Conservation (phyloP, 2,113 vertebrate species). For the Gymnarchus niloticus region DNA sequence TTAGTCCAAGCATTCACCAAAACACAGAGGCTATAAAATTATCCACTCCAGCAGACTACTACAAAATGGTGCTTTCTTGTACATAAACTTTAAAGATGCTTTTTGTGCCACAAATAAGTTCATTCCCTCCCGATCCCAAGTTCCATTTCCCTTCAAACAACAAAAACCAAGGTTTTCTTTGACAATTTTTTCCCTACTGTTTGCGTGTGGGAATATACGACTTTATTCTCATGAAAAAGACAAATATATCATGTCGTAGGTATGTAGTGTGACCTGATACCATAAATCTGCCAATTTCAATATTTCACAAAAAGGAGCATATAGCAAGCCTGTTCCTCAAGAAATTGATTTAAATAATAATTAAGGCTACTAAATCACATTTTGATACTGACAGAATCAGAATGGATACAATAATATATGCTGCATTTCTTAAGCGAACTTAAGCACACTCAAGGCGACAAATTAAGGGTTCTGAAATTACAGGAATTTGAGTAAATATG, state of each 20-base stretch:
- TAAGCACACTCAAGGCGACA: not conserved
- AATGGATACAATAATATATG: not conserved
- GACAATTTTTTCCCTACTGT: not conserved
- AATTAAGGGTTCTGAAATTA: not conserved
- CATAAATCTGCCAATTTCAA: not conserved
- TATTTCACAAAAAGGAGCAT: no score
- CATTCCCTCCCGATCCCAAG: not conserved
- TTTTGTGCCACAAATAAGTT: not conserved
- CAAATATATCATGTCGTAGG: not conserved
- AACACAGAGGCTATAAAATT: not conserved
- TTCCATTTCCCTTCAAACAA: not conserved
- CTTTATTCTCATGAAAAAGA: not conserved
- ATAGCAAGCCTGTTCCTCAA: no score
- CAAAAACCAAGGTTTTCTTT: not conserved
- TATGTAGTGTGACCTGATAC: not conserved
- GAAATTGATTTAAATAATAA: no score
- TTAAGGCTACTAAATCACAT: not conserved
- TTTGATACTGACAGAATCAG: not conserved
- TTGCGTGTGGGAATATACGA: not conserved
- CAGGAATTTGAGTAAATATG: not conserved
- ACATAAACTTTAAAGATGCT: not conserved
- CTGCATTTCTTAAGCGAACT: not conserved
- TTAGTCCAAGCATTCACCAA: not conserved
- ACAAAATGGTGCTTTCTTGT: not conserved
- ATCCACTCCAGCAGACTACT: not conserved